Base-by-base conservation (phyloP, 2,797 vertebrate genomes). In the Microctenopoma lineatum region DNA sequence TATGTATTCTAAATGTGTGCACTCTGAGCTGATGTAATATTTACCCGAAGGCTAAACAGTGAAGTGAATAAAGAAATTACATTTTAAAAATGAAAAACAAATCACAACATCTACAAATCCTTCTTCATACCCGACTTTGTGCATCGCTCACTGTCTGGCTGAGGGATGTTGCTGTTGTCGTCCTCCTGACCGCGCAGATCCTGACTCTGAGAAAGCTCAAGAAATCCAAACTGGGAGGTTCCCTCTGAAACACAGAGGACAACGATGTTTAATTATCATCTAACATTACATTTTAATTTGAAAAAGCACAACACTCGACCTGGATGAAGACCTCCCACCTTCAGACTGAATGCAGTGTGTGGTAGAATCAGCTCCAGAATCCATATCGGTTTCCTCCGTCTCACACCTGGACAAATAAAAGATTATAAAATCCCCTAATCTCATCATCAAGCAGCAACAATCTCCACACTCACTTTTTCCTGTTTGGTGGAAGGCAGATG, bases 121-220 rank as follows among this genome's bases (percentile, higher is more conserved):
- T 12, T 34, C 57, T 74, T 47, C 1, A 14, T 75, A 79, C 85
- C 73, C 66, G 4, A 55, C 66, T 75, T 70, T 18, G 18, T 38
- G 48, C 25, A 39, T 51, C 44, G 87, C 73, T 89, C 77, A 9
- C 41, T 45, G 27, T 86, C 88, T 38, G 84, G 41, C 29, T 69
- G 77, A 47, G 59, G 64, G 5, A 18, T 3, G 21, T 67, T 56
- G 9, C 76, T 77, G 56, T 81, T 73, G 54, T 77, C 77, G 56
- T 81, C 75, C 55, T 77, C 65, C 16, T 87, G 87, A 11, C 83
- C 90, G 11, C 90, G 89, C 16, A 95, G 70, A 81, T 95, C 94
- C 89, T 99, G 96, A 88, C 95, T 97, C 90, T 97, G 95, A 0
- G 97, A 98, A 3, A 99, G 94, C 88, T 95, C 95, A 5, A 98